Evolutionary conservation across 2,113 vertebrate genomes (phyloP), one percentile per base, ranked within the genome.

Genomic region (Osmerus eperlanus): DNA sequence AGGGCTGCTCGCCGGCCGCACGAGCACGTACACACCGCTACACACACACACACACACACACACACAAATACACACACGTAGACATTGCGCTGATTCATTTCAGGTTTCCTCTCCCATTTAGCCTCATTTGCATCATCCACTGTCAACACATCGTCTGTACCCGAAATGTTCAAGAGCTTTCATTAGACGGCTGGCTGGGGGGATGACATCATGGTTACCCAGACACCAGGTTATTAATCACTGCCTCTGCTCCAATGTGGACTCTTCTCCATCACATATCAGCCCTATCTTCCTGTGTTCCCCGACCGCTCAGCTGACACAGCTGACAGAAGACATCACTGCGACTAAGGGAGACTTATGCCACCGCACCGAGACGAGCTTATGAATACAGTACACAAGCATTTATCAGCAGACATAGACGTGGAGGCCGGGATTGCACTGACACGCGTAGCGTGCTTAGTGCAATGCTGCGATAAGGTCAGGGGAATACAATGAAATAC

Each of bases 151-250:
- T 90, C 85, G 85, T 83, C 83, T 81, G 85, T 72, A 47, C 85
- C 41, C 83, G 86, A 90, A 87, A 89, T 66, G 81, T 90, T 91
- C 82, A 86, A 91, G 89, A 91, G 90, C 90, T 87, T 89, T 90
- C 90, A 91, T 89, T 90, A 88, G 84, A 89, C 86, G 85, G 94
- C 94, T 94, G 91, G 92, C 23, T 5, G 93, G 93, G 32, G 32
- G 84, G 80, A 94, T 94, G 95, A 96, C 93, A 93, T 89, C 91
- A 93, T 92, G 88, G 91, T 93, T 92, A 90, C 91, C 59, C 90
- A 87, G 93, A 93, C 89, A 92, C 91, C 91, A 91, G 78, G 47
- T 89, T 89, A 90, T 90, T 91, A 92, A 92, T 93, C 91, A 93
- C 82, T 67, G n/a, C 78, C 83, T 77, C 86, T 21, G 60, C 86